Evolutionary conservation across 2,888 invertebrate genomes (phyloP), one percentile per base, ranked within the genome.

Genomic region (Caenorhabditis panamensis): DNA sequence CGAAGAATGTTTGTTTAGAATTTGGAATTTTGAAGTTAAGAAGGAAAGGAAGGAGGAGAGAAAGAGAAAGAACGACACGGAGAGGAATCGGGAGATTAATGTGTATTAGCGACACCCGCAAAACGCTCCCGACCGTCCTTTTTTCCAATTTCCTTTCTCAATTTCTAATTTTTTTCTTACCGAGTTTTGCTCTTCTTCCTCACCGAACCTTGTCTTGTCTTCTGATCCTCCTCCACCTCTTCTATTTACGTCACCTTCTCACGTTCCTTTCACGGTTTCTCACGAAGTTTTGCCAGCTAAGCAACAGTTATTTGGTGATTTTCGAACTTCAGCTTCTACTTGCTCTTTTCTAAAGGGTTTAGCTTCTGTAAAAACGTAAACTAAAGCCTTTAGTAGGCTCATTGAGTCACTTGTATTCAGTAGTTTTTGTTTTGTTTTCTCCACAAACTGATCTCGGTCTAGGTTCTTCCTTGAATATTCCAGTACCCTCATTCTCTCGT

Each of bases 1-100:
- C 37, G 22, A 24, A 26, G 9, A 26, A 28, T 71, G 53, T 71
- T 71, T 71, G 69, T 71, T 71, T 71, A 71, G 61, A 69, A 61
- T 53, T 71, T 61, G 28, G 44, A 58, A 31, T 31, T 44, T 44
- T 44, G 44, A 49, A 22, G 22, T 18, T 20, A 22, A 20, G 16
- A 8, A 5, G 41, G 8, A 16, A 20, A 22, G 11, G 20, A 4
- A 5, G 36, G 36, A 16, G n/a, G 44, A 44, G 16, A 44, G n/a
- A 49, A 22, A 2, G 49, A 49, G 44, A 44, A 44, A 44, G 13
- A n/a, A 44, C 16, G 44, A 44, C 13, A n/a, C n/a, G n/a, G n/a
- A n/a, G n/a, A 44, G 44, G 20, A 49, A 22, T 22, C 20, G 54
- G 18, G 41, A 59, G 41, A 37, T 59, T 41, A 59, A 59, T 59